Base-by-base conservation (phyloP, 2,113 vertebrate species). In the Zosterops japonicus region DNA sequence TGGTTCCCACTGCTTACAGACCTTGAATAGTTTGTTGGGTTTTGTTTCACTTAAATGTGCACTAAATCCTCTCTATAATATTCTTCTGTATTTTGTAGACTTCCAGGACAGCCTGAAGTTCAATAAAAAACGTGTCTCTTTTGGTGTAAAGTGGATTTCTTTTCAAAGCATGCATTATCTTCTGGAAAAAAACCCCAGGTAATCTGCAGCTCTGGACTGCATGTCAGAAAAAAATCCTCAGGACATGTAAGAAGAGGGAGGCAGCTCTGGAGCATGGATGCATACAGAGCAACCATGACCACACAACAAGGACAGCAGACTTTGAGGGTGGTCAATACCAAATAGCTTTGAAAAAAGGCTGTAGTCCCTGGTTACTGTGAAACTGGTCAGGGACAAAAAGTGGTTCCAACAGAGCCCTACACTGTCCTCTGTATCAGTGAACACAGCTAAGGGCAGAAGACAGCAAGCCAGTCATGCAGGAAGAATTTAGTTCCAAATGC, bases 391-490 rank as follows among this genome's bases (percentile, higher is more conserved):
- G 17, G 56, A 59, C 33, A 75, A 87, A 42, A 74, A 84, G 31
- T 1, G 11, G 21, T 44, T 52, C 44, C 29, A 49, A 17, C 12
- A 75, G 46, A 44, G 47, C 52, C 33, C 25, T 50, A 1, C 11
- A 28, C 11, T 22, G 5, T 23, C 7, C 21, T 19, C 23, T 69
- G 4, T 14, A 2, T 9, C 76, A 44, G 14, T 3, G 78, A 18
- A 41, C 36, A 27, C 21, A 85, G 53, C 50, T 84, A 44, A 60
- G 25, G 27, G 42, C n/a, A 78, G 57, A 81, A 71, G 53, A 72
- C 5, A 65, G 35, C 1, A 3, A 70, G 36, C 7, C 15, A 27
- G 39, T 5, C 23, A 41, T 2, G 1, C 7, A 22, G 57, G 27
- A 52, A 68, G 47, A 70, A 47, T 68, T 70, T 42, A 72, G 50